phyloP scores from a whole-genome alignment of 2,888 invertebrate species.

The Athrips mouffetella region DNA sequence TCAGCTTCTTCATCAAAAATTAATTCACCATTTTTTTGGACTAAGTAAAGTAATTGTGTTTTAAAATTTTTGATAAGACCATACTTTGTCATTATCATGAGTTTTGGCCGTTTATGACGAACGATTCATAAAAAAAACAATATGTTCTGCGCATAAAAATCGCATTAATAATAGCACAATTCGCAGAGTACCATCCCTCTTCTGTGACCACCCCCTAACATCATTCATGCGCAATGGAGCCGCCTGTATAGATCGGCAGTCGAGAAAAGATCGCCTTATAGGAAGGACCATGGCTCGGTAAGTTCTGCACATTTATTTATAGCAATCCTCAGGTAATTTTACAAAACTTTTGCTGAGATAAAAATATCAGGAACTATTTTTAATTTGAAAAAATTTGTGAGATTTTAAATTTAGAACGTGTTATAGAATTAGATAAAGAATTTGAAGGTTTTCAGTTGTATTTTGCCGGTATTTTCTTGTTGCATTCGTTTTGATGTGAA shows the following conservation, averaged over 20 bases:
- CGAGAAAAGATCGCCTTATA: constrained; percentile 20
- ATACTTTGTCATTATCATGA: too few species aligned
- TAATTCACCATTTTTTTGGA: too few species aligned
- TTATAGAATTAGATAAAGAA: neutral
- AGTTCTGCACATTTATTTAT: constrained; percentile 21
- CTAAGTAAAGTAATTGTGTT: too few species aligned
- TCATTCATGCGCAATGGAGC: constrained; percentile 57
- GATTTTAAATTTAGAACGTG: too few species aligned
- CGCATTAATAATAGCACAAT: neutral
- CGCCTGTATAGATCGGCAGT: constrained; percentile 40
- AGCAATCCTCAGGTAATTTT: constrained; percentile 1
- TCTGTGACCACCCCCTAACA: constrained; percentile 21
- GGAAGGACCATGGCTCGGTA: constrained; percentile 36
- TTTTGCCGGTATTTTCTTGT: neutral
- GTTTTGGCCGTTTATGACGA: too few species aligned
- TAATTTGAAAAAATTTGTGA: too few species aligned
- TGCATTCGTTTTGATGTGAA: neutral
- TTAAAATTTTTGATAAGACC: too few species aligned
- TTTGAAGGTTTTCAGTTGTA: neutral
- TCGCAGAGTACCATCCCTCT: too few species aligned
- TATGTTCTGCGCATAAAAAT: too few species aligned
- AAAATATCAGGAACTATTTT: neutral
- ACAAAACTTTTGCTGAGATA: neutral
- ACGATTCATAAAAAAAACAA: too few species aligned
- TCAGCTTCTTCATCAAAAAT: too few species aligned